Base-by-base conservation (phyloP, 2,113 vertebrate genomes). In the Cololabis saira region DNA sequence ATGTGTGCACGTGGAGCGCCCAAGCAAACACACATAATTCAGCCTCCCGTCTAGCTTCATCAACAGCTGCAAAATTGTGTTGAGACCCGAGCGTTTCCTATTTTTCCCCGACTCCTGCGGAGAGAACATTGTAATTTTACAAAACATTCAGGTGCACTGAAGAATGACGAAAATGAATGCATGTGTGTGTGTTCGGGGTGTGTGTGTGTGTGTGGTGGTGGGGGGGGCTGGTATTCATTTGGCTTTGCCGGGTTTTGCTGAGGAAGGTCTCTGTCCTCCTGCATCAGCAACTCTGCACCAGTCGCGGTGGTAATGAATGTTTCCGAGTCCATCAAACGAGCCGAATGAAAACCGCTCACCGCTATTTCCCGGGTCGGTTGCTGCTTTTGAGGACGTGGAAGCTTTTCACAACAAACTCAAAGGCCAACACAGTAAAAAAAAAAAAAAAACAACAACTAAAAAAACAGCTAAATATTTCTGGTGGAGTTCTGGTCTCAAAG, bases 231-330 rank as follows among this genome's bases (percentile, higher is more conserved):
- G n/a, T n/a, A 40, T 62, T 61, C 58, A 73, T 62, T 40, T 44
- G 40, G 67, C 64, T 80, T 67, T 81, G 75, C 77, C 53, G 85
- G 74, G 62, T 67, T 80, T 67, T 83, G 78, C 77, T 60, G 85
- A 76, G 62, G 45, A 70, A 78, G 65, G 58, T 67, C 63, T 84
- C 61, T 68, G 74, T 76, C 66, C 55, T 61, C 55, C 62, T 61
- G 60, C 64, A 72, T 80, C 73, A 79, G 61, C 68, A 70, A 54
- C 67, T 74, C 57, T 78, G 68, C 66, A 21, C 53, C 19, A 45
- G 61, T 43, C n/a, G 54, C 41, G 64, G n/a, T 68, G 65, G 66
- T 60, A 77, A 66, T 72, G 63, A 74, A 73, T 73, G 67, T 62
- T 44, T 58, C 22, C 3, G 54, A 59, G 45, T 61, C 21, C 18